Conservation (phyloP, 2,797 vertebrate species). For the Lepilemur septentrionalis region DNA sequence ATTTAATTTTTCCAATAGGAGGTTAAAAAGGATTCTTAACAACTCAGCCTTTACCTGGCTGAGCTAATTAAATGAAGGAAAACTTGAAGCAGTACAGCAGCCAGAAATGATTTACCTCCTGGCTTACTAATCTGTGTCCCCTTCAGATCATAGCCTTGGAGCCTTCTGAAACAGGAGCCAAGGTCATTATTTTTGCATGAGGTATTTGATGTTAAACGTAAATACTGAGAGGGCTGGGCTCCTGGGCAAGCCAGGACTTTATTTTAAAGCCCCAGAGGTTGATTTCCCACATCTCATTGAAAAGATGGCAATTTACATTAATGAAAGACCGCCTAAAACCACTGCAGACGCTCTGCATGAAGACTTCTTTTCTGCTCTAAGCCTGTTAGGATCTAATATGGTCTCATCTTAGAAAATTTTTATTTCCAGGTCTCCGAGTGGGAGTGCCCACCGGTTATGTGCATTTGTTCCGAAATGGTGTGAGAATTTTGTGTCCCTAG, state of each 20-base stretch:
- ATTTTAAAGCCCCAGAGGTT: slow-evolving; percentile 43
- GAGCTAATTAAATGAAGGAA: slow-evolving; percentile 43
- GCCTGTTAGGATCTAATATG: neutral
- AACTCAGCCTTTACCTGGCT: slow-evolving; percentile 34
- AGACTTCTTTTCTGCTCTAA: neutral
- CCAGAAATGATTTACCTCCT: slow-evolving; percentile 45
- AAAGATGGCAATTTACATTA: slow-evolving; percentile 19
- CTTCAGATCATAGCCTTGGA: slow-evolving; percentile 57
- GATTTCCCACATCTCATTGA: slow-evolving; percentile 47
- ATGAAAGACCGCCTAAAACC: neutral
- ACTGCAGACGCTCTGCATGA: neutral
- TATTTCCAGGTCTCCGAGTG: neutral
- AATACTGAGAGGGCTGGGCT: slow-evolving; percentile 70
- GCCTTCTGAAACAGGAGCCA: slow-evolving; percentile 69
- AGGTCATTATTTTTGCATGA: slow-evolving; percentile 77
- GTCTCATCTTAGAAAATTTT: neutral
- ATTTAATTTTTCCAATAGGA: slow-evolving; percentile 50
- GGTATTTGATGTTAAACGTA: slow-evolving; percentile 75
- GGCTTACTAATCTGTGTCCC: slow-evolving; percentile 54
- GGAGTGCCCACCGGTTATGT: neutral
- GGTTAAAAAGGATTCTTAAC: neutral
- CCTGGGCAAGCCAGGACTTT: slow-evolving; percentile 48
- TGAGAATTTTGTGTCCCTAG: neutral
- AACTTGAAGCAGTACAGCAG: slow-evolving; percentile 48
- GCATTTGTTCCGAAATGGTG: neutral